Evolutionary conservation across 2,797 vertebrate genomes (phyloP).

Genomic region (Melanotaenia maccullochi): DNA sequence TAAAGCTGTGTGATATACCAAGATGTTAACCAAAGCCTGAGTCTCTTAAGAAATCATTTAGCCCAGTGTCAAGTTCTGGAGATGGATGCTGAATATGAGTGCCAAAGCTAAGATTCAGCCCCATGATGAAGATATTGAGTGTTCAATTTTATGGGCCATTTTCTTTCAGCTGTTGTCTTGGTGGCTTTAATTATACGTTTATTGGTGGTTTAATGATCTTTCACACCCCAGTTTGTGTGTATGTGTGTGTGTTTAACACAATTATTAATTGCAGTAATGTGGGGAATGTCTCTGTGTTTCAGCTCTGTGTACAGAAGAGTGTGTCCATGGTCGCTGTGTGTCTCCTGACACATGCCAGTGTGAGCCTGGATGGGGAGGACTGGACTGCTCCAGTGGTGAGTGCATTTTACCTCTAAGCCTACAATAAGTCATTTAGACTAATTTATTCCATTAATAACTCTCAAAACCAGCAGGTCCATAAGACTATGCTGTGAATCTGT

Average conservation of each 20-base stretch:
- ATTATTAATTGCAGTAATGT: constrained; percentile 52
- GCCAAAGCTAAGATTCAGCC: constrained; percentile 53
- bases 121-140: constrained; percentile 61
- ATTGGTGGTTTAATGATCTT: constrained; percentile 60
- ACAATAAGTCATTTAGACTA: constrained; percentile 59
- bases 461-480: constrained; percentile 71
- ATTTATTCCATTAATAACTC: constrained; percentile 70
- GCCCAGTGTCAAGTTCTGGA: constrained; percentile 51
- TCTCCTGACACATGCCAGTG: constrained; percentile 98
- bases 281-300: constrained; percentile 60
- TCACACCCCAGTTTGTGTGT: constrained; percentile 45
- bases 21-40: constrained; percentile 74
- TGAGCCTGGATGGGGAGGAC: constrained; percentile 97
- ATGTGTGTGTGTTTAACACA: constrained; percentile 39
- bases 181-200: constrained; percentile 65
- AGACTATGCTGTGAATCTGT: constrained; percentile 64
- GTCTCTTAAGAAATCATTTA: constrained; percentile 69
- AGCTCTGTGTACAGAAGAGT: constrained; percentile 95
- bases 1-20: constrained; percentile 69
- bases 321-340: constrained; percentile 94
- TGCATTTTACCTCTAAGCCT: constrained; percentile 60
- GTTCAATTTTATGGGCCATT: constrained; percentile 65
- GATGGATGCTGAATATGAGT: constrained; percentile 65
- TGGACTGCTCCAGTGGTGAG: constrained; percentile 99
- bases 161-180: constrained; percentile 59